Conservation (phyloP, 2,888 invertebrate species). For the Hymenopus coronatus region DNA sequence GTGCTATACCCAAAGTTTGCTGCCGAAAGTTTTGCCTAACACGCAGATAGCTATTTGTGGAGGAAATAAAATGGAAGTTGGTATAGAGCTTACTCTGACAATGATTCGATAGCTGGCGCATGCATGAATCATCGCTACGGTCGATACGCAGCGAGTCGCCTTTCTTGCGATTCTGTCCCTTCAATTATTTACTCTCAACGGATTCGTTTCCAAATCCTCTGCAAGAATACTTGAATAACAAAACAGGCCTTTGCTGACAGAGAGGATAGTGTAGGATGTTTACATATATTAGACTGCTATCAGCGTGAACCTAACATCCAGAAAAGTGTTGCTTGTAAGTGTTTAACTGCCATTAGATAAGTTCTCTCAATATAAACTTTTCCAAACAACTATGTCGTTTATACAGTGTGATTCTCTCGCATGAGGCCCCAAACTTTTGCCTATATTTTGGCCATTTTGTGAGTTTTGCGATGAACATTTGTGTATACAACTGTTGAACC, state of each 20-base stretch:
- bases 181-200: neutral
- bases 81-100: neutral
- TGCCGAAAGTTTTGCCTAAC: neutral
- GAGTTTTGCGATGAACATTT: too few relatives aligned
- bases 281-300: neutral
- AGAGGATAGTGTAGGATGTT: neutral
- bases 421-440: too few relatives aligned
- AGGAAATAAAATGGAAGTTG: neutral
- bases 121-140: neutral
- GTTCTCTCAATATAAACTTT: too few relatives aligned
- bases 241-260: neutral
- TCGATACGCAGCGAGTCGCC: neutral
- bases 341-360: too few relatives aligned
- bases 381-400: too few relatives aligned
- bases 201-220: neutral
- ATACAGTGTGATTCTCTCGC: too few relatives aligned
- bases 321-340: neutral
- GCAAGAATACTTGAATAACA: neutral
- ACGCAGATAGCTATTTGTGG: neutral
- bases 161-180: neutral
- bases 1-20: too few relatives aligned
- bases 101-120: neutral
- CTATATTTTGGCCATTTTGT: too few relatives aligned
- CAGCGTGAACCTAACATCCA: neutral
- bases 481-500: too few relatives aligned